Percentiles rank a stretch among this genome's conserved stretches.
Evolutionary conservation across 2,113 vertebrate genomes (phyloP).

Genomic region (Saguinus imperator): DNA sequence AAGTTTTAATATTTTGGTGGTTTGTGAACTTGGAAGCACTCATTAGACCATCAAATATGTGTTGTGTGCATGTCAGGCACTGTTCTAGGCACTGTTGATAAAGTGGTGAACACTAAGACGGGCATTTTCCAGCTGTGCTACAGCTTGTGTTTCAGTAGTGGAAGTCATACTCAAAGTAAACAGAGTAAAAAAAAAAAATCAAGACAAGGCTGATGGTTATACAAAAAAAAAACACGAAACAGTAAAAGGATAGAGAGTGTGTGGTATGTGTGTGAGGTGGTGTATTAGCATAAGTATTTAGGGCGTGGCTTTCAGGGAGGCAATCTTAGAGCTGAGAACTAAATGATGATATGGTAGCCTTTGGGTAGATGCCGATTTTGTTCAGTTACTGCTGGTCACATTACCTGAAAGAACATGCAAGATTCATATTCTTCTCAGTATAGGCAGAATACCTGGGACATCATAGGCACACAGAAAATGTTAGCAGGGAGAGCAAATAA

Average conservation of each 20-base stretch:
- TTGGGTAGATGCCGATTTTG: not conserved
- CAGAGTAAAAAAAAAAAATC: not conserved
- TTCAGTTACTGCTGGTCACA: not conserved
- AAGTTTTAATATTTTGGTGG: not conserved
- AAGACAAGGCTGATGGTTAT: not conserved
- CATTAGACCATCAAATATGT: not conserved
- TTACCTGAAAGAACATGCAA: not conserved
- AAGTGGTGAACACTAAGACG: not conserved
- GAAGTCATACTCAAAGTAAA: not conserved
- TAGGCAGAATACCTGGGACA: too few relatives aligned
- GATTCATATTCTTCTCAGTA: not conserved
- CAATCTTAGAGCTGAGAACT: not conserved
- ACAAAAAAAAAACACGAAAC: not conserved
- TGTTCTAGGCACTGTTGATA: too few relatives aligned
- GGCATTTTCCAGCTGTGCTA: not conserved
- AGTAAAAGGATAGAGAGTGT: not conserved
- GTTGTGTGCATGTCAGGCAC: not conserved
- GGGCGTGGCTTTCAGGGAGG: not conserved
- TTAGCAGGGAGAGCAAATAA: not conserved
- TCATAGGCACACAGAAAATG: not conserved
- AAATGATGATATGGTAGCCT: not conserved
- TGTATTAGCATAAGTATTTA: not conserved
- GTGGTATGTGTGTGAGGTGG: not conserved
- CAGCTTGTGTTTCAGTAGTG: fast-evolving
- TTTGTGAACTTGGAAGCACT: not conserved